These are phyloP conservation scores for Ceryle rudis DNA, from an alignment of 2,797 vertebrate species.

Conservation along the genomic window DNA sequence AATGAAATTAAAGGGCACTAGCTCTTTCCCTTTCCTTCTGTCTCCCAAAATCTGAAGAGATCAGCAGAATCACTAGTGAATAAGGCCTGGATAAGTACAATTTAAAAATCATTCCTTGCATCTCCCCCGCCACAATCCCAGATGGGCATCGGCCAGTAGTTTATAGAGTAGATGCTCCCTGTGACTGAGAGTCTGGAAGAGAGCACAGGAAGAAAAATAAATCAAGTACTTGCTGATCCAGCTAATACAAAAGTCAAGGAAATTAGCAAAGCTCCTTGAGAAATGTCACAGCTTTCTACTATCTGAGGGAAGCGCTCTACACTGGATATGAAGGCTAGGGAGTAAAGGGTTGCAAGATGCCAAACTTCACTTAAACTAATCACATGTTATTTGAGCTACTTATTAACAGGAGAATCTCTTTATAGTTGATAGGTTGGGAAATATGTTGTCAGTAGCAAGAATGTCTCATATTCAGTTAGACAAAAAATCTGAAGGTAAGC, in stretches of 20 bases:
- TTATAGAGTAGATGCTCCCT: neutral
- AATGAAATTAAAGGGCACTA: neutral
- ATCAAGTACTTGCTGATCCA: conserved; percentile 38
- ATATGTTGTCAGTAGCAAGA: neutral
- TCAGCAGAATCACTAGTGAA: neutral
- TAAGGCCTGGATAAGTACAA: neutral
- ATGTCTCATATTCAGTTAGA: neutral
- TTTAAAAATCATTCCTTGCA: neutral
- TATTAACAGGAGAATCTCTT: neutral
- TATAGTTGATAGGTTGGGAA: neutral
- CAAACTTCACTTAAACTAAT: neutral
- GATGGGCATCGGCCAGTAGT: neutral
- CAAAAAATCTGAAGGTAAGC: neutral
- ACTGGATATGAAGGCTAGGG: neutral
- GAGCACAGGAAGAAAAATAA: conserved; percentile 17
- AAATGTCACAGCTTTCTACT: conserved; percentile 35
- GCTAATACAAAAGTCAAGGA: conserved; percentile 52
- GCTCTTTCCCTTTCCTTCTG: neutral
- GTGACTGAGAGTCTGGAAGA: neutral
- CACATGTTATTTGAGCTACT: neutral
- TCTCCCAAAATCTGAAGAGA: neutral
- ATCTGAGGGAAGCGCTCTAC: neutral
- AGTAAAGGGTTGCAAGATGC: neutral
- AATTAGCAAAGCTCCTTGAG: conserved; percentile 53
- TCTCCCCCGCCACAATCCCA: rapidly evolving